Conservation (phyloP, 2,113 vertebrate species). For the Sylvilagus bachmani region DNA sequence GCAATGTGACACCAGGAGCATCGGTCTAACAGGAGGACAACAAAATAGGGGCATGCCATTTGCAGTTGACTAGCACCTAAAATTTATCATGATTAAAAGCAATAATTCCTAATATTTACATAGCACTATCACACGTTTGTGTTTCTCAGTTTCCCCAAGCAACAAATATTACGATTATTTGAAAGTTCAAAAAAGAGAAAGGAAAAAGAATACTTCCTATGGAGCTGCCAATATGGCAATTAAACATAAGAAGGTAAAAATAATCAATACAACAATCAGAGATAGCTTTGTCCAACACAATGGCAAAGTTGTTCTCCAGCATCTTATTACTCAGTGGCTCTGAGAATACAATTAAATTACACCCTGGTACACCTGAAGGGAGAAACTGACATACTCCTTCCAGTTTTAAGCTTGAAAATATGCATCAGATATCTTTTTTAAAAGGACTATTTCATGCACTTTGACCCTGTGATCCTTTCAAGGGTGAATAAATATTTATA, state of each 20-base stretch:
- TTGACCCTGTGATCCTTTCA: neutral
- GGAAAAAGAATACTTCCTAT: neutral
- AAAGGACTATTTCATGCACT: neutral
- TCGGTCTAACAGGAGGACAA: neutral
- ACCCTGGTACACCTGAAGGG: neutral
- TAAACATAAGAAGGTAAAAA: conserved; percentile 18
- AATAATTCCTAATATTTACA: neutral
- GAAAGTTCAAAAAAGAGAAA: neutral
- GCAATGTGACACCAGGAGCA: accelerated
- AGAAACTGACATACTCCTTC: neutral
- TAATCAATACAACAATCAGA: neutral
- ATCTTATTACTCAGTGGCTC: neutral
- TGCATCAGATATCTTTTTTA: neutral
- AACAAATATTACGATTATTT: conserved; percentile 9
- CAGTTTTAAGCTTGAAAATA: conserved; percentile 14
- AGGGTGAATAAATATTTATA: neutral
- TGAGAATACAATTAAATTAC: neutral
- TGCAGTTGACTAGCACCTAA: neutral
- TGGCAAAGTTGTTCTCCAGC: neutral
- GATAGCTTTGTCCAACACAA: neutral
- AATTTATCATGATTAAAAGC: neutral
- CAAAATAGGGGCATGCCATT: neutral
- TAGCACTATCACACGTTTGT: neutral
- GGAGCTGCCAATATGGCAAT: neutral
- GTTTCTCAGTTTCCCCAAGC: neutral